Evolutionary conservation across 2,888 invertebrate species (phyloP), one percentile per base, ranked within the genome.

Genomic region (Cepaea hortensis): DNA sequence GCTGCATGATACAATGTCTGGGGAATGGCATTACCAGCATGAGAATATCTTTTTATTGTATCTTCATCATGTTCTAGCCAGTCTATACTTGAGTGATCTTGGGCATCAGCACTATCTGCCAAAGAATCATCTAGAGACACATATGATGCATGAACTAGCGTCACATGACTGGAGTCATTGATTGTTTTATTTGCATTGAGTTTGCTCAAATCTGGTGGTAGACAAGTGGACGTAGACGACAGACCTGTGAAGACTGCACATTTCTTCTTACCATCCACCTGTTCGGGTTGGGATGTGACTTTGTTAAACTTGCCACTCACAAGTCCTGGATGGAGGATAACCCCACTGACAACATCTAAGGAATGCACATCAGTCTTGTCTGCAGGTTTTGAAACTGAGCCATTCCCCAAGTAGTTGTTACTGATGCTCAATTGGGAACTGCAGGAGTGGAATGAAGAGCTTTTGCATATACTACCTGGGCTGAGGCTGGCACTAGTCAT

Each of bases 71-170:
- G 61, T 15, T 61, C 73, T 20, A 76, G 11, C 76, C 84, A 76
- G 76, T 72, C 62, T 46, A 85, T n/a, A 18, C 72, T 68, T 35
- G 77, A 55, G 11, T 46, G 35, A n/a, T 85, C 80, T 50, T 15
- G 46, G 48, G 9, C 80, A 50, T 73, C 85, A 46, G 7, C 4
- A 75, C 86, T 77, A 35, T 76, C 35, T 68, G 81, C 76, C 50
- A 65, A 46, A 20, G 82, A 86, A 5, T 82, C 86, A 55, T 86
- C 82, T 5, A 86, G 70, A n/a, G 86, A 86, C 18, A 61, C 79
- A 70, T 82, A 86, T n/a, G 86, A 86, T 9, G 86, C 86, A 86
- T 86, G 86, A 13, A 82, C 82, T 18, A 86, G 70, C 70, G 46
- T 86, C 50, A 77, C n/a, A 61, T 86, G 77, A 7, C 48, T 23